Percentiles rank a stretch among this genome's conserved stretches.
These are phyloP conservation scores for Polypedilum pembai DNA, from an alignment of 1,140 invertebrate genomes.

Conservation along the genomic window DNA sequence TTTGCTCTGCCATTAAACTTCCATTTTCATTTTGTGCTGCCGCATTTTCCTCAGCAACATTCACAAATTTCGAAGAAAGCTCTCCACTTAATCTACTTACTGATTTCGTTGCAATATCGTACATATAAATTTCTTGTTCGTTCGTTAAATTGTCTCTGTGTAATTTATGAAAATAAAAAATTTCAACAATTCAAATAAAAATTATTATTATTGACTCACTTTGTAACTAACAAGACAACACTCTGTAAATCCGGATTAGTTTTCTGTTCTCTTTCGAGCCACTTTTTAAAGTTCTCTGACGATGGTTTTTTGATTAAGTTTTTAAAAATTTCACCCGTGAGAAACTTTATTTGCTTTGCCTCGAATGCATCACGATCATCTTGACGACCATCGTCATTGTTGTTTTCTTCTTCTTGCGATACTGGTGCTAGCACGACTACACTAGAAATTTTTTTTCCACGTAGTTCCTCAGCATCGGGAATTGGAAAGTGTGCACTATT, in stretches of 20 bases:
- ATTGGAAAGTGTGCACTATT: conserved; percentile 75
- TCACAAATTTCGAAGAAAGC: conserved; percentile 69
- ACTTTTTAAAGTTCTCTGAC: conserved; percentile 67
- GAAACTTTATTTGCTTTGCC: conserved; percentile 52
- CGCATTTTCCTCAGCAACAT: conserved; percentile 74
- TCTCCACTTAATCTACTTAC: conserved; percentile 64
- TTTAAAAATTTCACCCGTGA: conserved; percentile 63
- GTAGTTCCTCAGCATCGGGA: conserved; percentile 62
- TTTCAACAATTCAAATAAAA: neutral
- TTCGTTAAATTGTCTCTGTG: conserved; percentile 44
- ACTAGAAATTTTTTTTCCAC: conserved; percentile 65
- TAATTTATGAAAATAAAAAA: neutral
- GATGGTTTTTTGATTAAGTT: conserved; percentile 64
- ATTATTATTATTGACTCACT: conserved; percentile 49
- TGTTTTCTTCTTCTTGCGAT: conserved; percentile 42
- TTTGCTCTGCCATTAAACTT: conserved; percentile 47
- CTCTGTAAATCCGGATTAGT: conserved; percentile 64
- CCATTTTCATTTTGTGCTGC: conserved; percentile 57
- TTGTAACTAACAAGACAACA: conserved; percentile 68
- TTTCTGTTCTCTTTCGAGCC: conserved; percentile 65
- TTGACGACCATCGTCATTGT: conserved; percentile 39
- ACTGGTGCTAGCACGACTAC: conserved; percentile 76
- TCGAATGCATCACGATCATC: conserved; percentile 45
- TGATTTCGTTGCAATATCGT: conserved; percentile 59
- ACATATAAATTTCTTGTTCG: conserved; percentile 77